Evolutionary conservation across 2,797 vertebrate genomes (phyloP), one percentile per base, ranked within the genome.

Genomic region (Anguilla megastoma): DNA sequence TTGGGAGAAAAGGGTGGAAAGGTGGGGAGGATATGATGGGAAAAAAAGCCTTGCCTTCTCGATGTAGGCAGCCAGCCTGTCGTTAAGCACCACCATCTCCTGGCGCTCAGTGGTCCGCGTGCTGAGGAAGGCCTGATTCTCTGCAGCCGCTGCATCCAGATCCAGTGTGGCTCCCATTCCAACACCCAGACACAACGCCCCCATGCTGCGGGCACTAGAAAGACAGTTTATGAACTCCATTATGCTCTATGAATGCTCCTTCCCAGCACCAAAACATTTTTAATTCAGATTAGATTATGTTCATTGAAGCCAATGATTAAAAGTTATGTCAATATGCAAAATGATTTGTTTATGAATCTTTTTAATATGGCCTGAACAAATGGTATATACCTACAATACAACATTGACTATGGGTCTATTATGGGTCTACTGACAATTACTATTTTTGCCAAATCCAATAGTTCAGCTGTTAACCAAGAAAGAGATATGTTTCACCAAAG

Each of bases 21-120:
- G 54, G 50, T 85, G 10, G 7, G 52, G 3, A 74, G n/a, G 89
- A 27, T 16, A 24, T 6, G 36, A 16, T 27, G 69, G 41, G 66
- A n/a, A 18, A 21, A 24, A 10, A n/a, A 0, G 8, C 79, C 93
- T 93, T 92, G 90, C 95, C 93, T 95, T 96, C 91, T 96, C 95
- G 5, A 95, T 94, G 79, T 96, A 96, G 2, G 85, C 92, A 2
- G 96, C 95, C 90, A 97, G 91, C 0, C 96, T 95, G 88, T 97
- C 96, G 3, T 97, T 96, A 58, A 97, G 94, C 50, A 90, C 90
- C 0, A 97, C 89, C 94, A 96, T 92, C 92, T 95, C 93, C 91
- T 94, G 91, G 71, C 95, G 96, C 90, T 97, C 95, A 1, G 80
- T 92, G 50, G 89, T 95, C 30, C 96, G 91, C 24, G 91, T 94